A percentile compares a stretch with the other conserved stretches of the same genome.
Conservation (phyloP, 1,140 invertebrate species). For the Oedothorax gibbosus region DNA sequence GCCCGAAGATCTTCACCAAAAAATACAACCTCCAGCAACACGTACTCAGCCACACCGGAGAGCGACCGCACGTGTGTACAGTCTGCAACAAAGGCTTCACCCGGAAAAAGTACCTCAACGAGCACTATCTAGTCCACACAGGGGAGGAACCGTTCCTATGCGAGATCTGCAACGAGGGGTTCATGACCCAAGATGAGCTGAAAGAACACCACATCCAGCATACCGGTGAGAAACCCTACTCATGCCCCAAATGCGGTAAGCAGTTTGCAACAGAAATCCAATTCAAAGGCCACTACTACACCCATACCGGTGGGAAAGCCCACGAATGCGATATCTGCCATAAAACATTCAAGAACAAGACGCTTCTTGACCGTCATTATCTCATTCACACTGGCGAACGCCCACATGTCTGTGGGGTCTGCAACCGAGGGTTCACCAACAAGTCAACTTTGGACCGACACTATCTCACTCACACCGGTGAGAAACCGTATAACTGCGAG, state of each 20-base stretch:
- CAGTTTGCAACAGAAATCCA: constrained; percentile 21
- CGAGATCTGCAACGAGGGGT: constrained; percentile 68
- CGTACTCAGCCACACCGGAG: constrained; percentile 48
- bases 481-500: constrained; percentile 50
- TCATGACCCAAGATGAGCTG: constrained; percentile 36
- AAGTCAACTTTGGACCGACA: constrained; percentile 50
- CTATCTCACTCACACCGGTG: constrained; percentile 43
- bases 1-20: constrained; percentile 33
- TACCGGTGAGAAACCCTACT: constrained; percentile 41
- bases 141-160: constrained; percentile 63
- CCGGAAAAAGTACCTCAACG: constrained; percentile 40
- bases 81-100: constrained; percentile 46
- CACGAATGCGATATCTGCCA: constrained; percentile 45
- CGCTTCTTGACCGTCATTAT: constrained; percentile 30
- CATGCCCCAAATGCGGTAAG: constrained; percentile 36
- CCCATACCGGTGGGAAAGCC: constrained; percentile 39
- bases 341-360: constrained; percentile 40
- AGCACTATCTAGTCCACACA: constrained; percentile 43
- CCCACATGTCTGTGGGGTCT: constrained; percentile 38
- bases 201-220: constrained; percentile 15
- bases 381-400: constrained; percentile 45
- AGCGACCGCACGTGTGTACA: constrained; percentile 39
- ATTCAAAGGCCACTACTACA: constrained; percentile 42
- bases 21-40: constrained; percentile 47
- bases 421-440: constrained; percentile 37